Evolutionary conservation across 2,797 vertebrate species (phyloP).

Genomic region (Parambassis ranga): DNA sequence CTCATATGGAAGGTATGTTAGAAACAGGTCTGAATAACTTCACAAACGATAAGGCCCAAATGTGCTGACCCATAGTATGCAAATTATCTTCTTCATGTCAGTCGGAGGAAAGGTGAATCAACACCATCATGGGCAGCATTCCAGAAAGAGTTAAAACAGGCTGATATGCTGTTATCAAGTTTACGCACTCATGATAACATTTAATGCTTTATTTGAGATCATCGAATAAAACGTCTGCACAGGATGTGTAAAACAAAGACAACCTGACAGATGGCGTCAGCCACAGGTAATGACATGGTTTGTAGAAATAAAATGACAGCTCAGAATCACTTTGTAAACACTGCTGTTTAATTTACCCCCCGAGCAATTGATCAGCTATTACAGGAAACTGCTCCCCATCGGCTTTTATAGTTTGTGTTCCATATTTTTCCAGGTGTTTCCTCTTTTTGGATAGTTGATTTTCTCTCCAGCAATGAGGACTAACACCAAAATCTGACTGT

Average conservation of each 20-base stretch:
- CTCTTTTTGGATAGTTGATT: neutral
- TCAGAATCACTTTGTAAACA: neutral
- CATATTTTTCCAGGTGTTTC: conserved; percentile 54
- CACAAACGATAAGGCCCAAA: neutral
- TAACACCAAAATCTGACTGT: neutral
- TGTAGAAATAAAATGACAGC: neutral
- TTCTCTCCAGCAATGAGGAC: neutral
- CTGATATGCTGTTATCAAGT: neutral
- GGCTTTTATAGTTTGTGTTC: conserved; percentile 13
- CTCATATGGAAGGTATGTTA: neutral
- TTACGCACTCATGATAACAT: neutral
- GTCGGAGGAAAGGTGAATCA: too few relatives aligned
- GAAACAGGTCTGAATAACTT: neutral
- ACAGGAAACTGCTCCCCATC: conserved; percentile 34
- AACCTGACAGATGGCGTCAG: neutral
- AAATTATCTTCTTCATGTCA: too few relatives aligned
- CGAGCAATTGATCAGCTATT: neutral
- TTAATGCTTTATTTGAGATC: neutral
- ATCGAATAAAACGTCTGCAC: neutral
- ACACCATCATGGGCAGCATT: neutral
- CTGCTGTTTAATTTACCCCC: conserved; percentile 8
- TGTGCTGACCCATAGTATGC: neutral
- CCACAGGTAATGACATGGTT: neutral
- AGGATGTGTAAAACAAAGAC: neutral
- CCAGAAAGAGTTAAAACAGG: neutral